Base-by-base conservation (phyloP, 2,113 vertebrate species). In the Oriolus oriolus region DNA sequence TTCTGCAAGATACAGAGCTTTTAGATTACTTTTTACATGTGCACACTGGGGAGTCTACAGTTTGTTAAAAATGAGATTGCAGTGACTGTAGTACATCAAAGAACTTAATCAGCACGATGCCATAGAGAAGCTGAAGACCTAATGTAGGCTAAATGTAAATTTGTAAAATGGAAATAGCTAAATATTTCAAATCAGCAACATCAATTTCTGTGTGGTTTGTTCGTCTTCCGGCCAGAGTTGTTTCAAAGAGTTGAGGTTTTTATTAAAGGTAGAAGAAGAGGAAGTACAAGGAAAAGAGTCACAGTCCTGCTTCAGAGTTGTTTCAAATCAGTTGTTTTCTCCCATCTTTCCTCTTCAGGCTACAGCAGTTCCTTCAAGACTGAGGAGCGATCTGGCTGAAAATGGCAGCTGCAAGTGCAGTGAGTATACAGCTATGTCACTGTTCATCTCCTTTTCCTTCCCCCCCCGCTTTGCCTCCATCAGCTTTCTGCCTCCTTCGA, bases 341-440 rank as follows among this genome's bases (percentile, higher is more conserved):
- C 24, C 6, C 13, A 61, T 66, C 39, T 92, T 61, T 83, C 22
- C 39, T 45, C 20, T 81, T 37, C 66, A 77, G 82, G 28, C 44
- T 74, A 45, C 33, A 0, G 59, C 42, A 24, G 6, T 57, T 81
- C 33, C 61, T 64, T 86, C 59, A 76, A 59, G 61, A 49, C 61
- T 7, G 20, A 56, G 41, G 9, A 33, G 52, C 2, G 1, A 39
- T 33, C n/a, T 69, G 63, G 23, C 37, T 69, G 68, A 85, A 93
- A 83, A 97, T 93, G 96, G 41, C 75, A 64, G 33, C 41, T 83
- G 44, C 65, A 24, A 73, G 27, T 5, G 0, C 11, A 42, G 96
- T 96, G 79, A 97, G 96, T 96, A 91, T n/a, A 85, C 31, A 68
- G 13, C 21, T n/a, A 15, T 1, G 1, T 33, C 19, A 44, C 31